Conservation (phyloP, 2,888 invertebrate genomes). For the Oegoconia quadripuncta region DNA sequence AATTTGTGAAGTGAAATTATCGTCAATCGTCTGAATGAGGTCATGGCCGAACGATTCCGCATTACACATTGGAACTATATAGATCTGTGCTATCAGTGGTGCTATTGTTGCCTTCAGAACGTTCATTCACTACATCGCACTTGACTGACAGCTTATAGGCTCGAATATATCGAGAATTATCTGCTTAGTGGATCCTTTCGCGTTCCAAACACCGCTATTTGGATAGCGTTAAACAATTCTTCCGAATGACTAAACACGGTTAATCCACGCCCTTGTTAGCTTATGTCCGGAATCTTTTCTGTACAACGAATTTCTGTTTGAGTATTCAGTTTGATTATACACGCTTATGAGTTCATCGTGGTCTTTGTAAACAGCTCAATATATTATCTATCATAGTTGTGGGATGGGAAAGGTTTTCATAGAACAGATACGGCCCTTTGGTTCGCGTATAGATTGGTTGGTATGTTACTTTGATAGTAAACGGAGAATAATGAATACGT, state of each 20-base stretch:
- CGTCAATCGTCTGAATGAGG: conserved; percentile 4
- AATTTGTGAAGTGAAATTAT: neutral
- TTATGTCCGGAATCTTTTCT: conserved; percentile 47
- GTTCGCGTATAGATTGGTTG: neutral
- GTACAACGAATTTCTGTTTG: conserved; percentile 55
- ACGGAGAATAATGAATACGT: too few relatives aligned
- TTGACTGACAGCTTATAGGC: conserved; percentile 67
- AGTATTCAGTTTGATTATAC: conserved; percentile 65
- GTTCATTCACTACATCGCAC: conserved; percentile 46
- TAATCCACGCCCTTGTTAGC: conserved; percentile 60
- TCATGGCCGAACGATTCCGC: conserved; percentile 26
- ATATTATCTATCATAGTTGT: conserved; percentile 6
- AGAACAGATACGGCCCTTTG: conserved; percentile 1
- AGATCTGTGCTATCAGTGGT: conserved; percentile 27
- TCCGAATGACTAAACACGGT: conserved; percentile 64
- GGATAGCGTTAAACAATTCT: conserved; percentile 76
- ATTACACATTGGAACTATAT: conserved; percentile 20
- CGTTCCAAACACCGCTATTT: conserved; percentile 65
- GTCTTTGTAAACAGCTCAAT: conserved; percentile 36
- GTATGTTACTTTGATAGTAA: too few relatives aligned
- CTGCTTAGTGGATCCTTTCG: conserved; percentile 71
- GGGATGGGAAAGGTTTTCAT: conserved; percentile 1
- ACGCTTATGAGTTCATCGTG: conserved; percentile 51
- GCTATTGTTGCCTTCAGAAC: conserved; percentile 36
- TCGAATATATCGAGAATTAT: conserved; percentile 65